phyloP scores from a whole-genome alignment of 2,888 invertebrate genomes.

The Sarcophaga rosellei region DNA sequence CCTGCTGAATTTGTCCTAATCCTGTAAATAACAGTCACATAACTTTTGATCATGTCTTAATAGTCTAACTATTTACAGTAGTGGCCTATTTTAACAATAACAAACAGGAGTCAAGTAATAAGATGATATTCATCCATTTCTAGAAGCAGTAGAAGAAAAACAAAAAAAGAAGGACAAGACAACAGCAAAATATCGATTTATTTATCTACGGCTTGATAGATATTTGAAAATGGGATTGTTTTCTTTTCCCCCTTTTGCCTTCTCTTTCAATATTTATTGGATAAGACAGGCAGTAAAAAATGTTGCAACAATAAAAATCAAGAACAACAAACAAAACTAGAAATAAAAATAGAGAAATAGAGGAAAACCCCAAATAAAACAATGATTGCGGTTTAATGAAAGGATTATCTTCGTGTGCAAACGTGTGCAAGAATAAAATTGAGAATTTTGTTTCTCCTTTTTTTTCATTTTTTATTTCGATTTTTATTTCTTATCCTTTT shows the following conservation, averaged over 20 bases:
- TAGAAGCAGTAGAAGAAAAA: not conserved
- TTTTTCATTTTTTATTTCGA: not conserved
- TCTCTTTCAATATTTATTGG: not conserved
- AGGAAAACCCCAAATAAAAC: constrained; percentile 47
- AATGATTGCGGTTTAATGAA: constrained; percentile 68
- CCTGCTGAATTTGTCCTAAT: too few species aligned
- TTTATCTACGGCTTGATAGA: constrained; percentile 65
- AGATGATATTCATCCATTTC: constrained; percentile 51
- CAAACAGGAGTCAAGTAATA: constrained; percentile 49
- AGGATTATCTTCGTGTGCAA: constrained; percentile 65
- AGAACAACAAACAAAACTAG: not conserved
- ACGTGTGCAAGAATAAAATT: constrained; percentile 66
- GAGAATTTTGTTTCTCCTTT: constrained; percentile 14
- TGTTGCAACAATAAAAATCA: constrained; percentile 20
- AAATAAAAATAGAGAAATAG: not conserved
- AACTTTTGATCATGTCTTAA: not conserved
- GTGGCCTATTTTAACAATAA: constrained; percentile 15
- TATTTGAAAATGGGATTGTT: constrained; percentile 60
- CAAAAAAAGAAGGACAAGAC: not conserved
- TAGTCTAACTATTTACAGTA: not conserved
- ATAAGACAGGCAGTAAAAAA: not conserved
- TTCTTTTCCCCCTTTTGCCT: constrained; percentile 37
- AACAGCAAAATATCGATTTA: constrained; percentile 64
- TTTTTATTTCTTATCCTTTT: too few species aligned
- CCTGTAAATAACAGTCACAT: not conserved